Base-by-base conservation (phyloP, 1,140 invertebrate species). In the Sinella curviseta region DNA sequence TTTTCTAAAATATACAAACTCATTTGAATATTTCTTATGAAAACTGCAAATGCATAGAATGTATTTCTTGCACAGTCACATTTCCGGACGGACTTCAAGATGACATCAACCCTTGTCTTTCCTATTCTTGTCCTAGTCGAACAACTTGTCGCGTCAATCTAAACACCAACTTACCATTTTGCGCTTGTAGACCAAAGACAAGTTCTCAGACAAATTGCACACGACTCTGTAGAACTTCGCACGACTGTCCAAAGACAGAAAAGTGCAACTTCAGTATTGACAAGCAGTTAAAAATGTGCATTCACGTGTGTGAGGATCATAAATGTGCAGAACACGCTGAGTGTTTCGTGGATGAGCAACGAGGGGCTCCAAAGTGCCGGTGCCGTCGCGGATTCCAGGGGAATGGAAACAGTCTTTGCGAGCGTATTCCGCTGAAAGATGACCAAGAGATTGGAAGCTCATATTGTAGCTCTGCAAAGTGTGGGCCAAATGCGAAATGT, bases 381-480 rank as follows among this genome's bases (percentile, higher is more conserved):
- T 70, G 65, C n/a, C 65, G 65, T 31, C 26, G 65, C 30, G 65
- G 65, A 33, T 70, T 31, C n/a, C 65, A 33, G 12, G 65, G 65
- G 31, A 70, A 70, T 33, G 65, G 65, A 30, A n/a, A 70, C n/a
- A 4, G 1, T 14, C 12, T 16, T 30, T 70, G 65, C 24, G 65
- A 70, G 30, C 65, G 65, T 24, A 70, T 70, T 31, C 65, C 65
- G 8, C 12, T 70, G 26, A 70, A 70, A 33, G 8, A 24, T 30
- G 65, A 60, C 12, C n/a, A 26, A n/a, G 57, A 65, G 16, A 26
- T 26, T 26, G 24, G 57, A 17, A 90, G 87, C 24, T 90, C 91
- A 20, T 94, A 93, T 85, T 93, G 93, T 31, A 85, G 89, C 0
- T 93, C 93, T 84, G 89, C 92, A 1, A 85, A 89, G 12, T 90